A percentile compares a stretch with the other conserved stretches of the same genome.
Evolutionary conservation across 2,797 vertebrate genomes (phyloP).

Genomic region (Allobates femoralis): DNA sequence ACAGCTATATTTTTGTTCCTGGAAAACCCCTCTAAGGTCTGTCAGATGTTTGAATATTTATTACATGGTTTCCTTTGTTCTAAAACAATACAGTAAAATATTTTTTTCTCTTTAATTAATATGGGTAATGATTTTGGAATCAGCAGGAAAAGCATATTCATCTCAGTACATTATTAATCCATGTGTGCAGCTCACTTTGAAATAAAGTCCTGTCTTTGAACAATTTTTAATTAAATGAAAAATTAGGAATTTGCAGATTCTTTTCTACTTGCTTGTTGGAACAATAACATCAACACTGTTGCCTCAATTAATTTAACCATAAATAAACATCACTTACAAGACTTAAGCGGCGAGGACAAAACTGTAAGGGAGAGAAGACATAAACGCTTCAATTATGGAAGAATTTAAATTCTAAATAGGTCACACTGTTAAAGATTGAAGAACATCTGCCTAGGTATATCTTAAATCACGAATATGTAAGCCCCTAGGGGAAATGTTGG

Average conservation of each 20-base stretch:
- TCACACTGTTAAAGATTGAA: conserved; percentile 68
- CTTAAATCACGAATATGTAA: conserved; percentile 66
- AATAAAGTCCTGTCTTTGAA: conserved; percentile 9
- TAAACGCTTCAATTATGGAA: conserved; percentile 75
- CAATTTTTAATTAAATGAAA: conserved; percentile 19
- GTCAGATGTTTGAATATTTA: neutral
- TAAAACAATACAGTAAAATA: neutral
- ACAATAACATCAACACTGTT: conserved; percentile 12
- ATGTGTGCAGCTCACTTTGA: neutral
- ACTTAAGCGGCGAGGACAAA: conserved; percentile 64
- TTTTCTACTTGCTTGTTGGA: neutral
- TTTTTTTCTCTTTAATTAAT: conserved; percentile 7
- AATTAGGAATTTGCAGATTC: neutral
- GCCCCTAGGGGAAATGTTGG: conserved; percentile 50
- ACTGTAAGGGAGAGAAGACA: conserved; percentile 72
- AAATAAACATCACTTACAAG: conserved; percentile 74
- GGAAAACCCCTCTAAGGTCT: neutral
- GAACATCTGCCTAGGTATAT: conserved; percentile 74
- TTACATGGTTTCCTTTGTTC: neutral
- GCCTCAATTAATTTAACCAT: conserved; percentile 70
- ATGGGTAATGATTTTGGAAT: conserved; percentile 4
- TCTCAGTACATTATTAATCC: conserved; percentile 1
- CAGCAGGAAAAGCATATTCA: conserved; percentile 1
- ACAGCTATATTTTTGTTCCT: neutral
- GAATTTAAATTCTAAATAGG: conserved; percentile 71